Percentiles rank a stretch among this genome's conserved stretches.
Evolutionary conservation across 1,140 invertebrate genomes (phyloP).

Genomic region (Eumeta japonica): DNA sequence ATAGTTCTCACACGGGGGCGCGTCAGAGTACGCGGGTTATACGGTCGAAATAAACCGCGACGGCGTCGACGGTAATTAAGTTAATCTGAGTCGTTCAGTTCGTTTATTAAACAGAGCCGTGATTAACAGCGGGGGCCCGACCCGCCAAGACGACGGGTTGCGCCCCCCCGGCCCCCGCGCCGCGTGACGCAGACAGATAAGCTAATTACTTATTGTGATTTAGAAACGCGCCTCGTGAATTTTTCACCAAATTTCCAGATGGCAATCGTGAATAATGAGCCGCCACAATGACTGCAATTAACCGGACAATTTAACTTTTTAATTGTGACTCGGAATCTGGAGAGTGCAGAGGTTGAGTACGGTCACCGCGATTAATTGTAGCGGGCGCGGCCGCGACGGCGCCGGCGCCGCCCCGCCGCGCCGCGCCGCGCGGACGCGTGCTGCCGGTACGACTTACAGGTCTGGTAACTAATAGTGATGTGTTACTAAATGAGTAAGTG

Average conservation of each 20-base stretch:
- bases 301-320: conserved; percentile 49
- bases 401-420: no score
- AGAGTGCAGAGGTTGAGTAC: conserved; percentile 32
- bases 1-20: no score
- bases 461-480: no score
- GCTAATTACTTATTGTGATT: conserved; percentile 45
- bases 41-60: conserved; percentile 12
- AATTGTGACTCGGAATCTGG: conserved; percentile 44
- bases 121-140: conserved; percentile 29
- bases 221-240: conserved; percentile 25
- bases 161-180: conserved; percentile 10
- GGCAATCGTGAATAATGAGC: conserved; percentile 34
- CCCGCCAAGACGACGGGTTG: conserved; percentile 12
- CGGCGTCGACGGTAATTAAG: conserved; percentile 23
- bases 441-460: no score
- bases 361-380: conserved; percentile 27
- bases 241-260: conserved; percentile 29
- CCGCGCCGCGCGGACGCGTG: no score
- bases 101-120: conserved; percentile 32
- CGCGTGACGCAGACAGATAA: conserved; percentile 38
- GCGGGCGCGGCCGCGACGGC: no score
- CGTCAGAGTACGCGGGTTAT: neutral
- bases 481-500: no score
- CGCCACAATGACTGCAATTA: conserved; percentile 42
- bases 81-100: conserved; percentile 28